Conservation (phyloP, 2,888 invertebrate genomes). For the Nesidiocoris tenuis region DNA sequence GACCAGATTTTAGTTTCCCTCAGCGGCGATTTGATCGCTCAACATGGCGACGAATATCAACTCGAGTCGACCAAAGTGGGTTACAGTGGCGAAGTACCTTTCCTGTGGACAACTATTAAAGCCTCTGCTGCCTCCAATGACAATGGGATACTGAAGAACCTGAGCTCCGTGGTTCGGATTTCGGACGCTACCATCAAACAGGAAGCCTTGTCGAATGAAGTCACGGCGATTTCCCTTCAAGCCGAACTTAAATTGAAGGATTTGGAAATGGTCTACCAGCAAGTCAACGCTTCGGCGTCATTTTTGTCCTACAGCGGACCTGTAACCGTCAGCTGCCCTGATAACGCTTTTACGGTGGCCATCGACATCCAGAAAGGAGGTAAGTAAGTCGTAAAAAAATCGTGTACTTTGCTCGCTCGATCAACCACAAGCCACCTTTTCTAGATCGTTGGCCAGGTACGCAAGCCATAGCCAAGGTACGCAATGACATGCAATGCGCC, state of each 20-base stretch:
- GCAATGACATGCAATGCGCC: no score
- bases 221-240: not conserved
- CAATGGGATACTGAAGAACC: conserved; percentile 2
- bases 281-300: not conserved
- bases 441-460: no score
- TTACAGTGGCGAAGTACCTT: not conserved
- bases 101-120: not conserved
- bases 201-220: not conserved
- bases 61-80: not conserved
- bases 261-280: conserved; percentile 11
- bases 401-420: no score
- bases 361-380: conserved; percentile 11
- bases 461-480: no score
- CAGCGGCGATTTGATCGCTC: conserved; percentile 12
- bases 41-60: conserved; percentile 18
- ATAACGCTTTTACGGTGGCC: conserved; percentile 5
- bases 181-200: conserved; percentile 12
- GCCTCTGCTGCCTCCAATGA: not conserved
- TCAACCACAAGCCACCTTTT: no score
- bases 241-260: conserved; percentile 18
- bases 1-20: conserved; percentile 11
- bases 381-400: conserved; percentile 10
- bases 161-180: conserved; percentile 17
- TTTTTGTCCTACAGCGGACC: not conserved
- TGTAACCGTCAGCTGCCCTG: conserved; percentile 5